Percentiles rank a stretch among this genome's conserved stretches.
Conservation (phyloP, 2,888 invertebrate genomes). For the Phoenoteleia sp. region DNA sequence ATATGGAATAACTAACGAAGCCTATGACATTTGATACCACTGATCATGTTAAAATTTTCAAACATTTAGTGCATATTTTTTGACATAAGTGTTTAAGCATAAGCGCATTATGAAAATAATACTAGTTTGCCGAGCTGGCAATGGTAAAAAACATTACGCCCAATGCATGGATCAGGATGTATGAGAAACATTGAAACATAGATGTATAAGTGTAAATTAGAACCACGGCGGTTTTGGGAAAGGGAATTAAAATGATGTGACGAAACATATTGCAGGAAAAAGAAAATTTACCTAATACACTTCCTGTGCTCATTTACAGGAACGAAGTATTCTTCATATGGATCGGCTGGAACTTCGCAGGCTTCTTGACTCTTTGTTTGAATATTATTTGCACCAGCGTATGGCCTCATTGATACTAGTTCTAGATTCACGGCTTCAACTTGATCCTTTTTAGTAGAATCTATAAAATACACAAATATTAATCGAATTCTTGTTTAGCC, state of each 20-base stretch:
- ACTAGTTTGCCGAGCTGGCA: slow-evolving; percentile 74
- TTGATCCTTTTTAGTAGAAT: slow-evolving; percentile 84
- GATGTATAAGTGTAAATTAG: slow-evolving; percentile 23
- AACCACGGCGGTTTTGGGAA: slow-evolving; percentile 14
- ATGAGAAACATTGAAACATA: slow-evolving; percentile 58
- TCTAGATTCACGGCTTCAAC: slow-evolving; percentile 93
- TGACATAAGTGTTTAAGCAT: slow-evolving; percentile 45
- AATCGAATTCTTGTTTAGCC: no score
- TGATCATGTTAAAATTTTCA: slow-evolving; percentile 35
- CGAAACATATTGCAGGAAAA: not conserved
- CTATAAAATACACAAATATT: slow-evolving; percentile 61
- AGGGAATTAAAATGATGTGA: slow-evolving; percentile 27
- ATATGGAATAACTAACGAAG: slow-evolving; percentile 20
- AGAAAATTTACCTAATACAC: slow-evolving; percentile 91
- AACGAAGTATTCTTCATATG: slow-evolving; percentile 95
- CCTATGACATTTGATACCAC: slow-evolving; percentile 27
- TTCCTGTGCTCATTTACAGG: slow-evolving; percentile 95
- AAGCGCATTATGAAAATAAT: slow-evolving; percentile 52
- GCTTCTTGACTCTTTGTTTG: slow-evolving; percentile 85
- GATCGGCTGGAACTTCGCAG: slow-evolving; percentile 88
- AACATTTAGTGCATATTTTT: slow-evolving; percentile 51
- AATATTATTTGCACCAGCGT: slow-evolving; percentile 88
- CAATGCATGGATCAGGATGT: slow-evolving; percentile 26
- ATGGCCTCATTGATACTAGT: slow-evolving; percentile 91
- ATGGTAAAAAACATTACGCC: slow-evolving; percentile 66